Evolutionary conservation across 2,797 vertebrate genomes (phyloP).

Genomic region (Spea hammondii): DNA sequence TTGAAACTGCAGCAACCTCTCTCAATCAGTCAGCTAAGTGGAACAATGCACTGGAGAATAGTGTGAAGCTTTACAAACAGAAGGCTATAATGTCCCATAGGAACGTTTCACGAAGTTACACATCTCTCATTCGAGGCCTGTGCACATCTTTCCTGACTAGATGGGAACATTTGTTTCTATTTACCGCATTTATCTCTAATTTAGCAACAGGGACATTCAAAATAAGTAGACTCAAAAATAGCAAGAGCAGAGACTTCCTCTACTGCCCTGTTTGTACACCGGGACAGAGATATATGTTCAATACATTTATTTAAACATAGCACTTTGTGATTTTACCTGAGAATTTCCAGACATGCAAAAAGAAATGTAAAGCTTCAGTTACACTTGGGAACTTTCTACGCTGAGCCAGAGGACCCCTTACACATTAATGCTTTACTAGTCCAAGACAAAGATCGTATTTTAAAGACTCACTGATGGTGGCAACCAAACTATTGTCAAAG

Average conservation of each 20-base stretch:
- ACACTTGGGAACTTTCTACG: no score
- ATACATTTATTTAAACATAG: no score
- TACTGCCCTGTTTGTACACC: no score
- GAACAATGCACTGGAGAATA: neutral
- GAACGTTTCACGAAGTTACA: slow-evolving; percentile 24
- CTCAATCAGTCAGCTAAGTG: neutral
- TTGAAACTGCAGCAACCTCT: neutral
- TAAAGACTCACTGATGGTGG: no score
- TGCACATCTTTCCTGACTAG: slow-evolving; percentile 8
- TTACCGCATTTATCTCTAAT: slow-evolving; percentile 31
- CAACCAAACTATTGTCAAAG: no score
- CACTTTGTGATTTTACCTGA: no score
- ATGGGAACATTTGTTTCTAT: slow-evolving; percentile 37
- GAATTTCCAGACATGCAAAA: no score
- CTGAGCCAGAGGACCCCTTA: no score
- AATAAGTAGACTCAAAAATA: neutral
- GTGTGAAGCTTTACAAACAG: slow-evolving; percentile 22
- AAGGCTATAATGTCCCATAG: slow-evolving; percentile 24
- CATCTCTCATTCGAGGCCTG: slow-evolving; percentile 32
- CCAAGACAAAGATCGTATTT: no score
- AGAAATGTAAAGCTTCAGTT: no score
- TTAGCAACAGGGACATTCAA: slow-evolving; percentile 11
- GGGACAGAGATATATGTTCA: no score
- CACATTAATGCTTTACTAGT: no score
- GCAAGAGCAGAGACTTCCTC: neutral